Evolutionary conservation across 1,140 invertebrate genomes (phyloP).

Genomic region (Chrysopa pallens): DNA sequence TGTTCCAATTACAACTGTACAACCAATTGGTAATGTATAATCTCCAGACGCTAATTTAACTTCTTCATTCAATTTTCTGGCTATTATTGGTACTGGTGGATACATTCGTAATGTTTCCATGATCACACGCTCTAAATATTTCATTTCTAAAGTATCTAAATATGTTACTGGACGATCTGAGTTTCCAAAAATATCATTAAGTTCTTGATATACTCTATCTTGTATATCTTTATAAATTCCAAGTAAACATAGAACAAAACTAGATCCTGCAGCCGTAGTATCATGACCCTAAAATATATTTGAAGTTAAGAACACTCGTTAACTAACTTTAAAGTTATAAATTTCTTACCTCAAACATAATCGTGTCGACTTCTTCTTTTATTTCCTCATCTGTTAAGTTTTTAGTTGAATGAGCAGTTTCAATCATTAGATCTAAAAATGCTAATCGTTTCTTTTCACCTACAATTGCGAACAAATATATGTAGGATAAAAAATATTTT

Average conservation of each 20-base stretch:
- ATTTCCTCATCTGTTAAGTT: constrained; percentile 60
- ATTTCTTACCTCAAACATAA: constrained; percentile 66
- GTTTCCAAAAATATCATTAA: constrained; percentile 68
- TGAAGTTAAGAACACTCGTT: not conserved
- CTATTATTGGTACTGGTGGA: constrained; percentile 69
- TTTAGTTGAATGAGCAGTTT: constrained; percentile 36
- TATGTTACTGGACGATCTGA: constrained; percentile 54
- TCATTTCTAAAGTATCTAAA: constrained; percentile 60
- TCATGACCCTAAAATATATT: constrained; percentile 54
- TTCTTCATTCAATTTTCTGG: constrained; percentile 50
- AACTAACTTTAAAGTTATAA: no score
- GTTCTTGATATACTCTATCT: constrained; percentile 58
- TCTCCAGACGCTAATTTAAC: constrained; percentile 32
- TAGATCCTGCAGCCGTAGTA: constrained; percentile 71
- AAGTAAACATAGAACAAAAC: constrained; percentile 68
- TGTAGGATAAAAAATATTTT: not conserved
- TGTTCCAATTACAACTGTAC: constrained; percentile 39
- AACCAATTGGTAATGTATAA: constrained; percentile 38
- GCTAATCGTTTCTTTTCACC: constrained; percentile 58
- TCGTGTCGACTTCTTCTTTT: constrained; percentile 69
- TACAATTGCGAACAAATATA: constrained; percentile 9
- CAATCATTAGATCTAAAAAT: constrained; percentile 71
- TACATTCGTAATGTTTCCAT: constrained; percentile 70
- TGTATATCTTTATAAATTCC: constrained; percentile 60
- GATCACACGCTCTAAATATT: constrained; percentile 66